phyloP scores from a whole-genome alignment of 2,888 invertebrate species.

The Melanchra persicariae region DNA sequence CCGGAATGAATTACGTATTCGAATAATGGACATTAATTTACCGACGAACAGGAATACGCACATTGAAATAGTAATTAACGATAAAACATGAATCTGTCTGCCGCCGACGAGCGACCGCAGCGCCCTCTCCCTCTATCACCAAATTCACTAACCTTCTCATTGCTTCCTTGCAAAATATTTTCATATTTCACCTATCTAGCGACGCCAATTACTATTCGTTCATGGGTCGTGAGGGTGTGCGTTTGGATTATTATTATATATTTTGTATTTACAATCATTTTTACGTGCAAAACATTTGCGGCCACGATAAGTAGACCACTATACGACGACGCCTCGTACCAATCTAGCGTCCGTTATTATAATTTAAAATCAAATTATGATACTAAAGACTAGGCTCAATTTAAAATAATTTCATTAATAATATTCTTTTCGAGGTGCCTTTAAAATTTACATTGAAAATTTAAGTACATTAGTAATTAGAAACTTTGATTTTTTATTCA shows the following conservation, averaged over 20 bases:
- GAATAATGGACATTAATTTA: constrained; percentile 81
- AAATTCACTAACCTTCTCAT: constrained; percentile 90
- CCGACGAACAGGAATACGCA: constrained; percentile 80
- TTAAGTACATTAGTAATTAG: constrained; percentile 90
- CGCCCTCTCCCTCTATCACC: constrained; percentile 79
- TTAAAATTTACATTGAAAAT: constrained; percentile 89
- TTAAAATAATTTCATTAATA: constrained; percentile 85
- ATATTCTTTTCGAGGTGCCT: constrained; percentile 86
- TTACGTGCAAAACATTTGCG: constrained; percentile 52
- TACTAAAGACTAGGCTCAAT: constrained; percentile 89
- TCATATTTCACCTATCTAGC: constrained; percentile 80
- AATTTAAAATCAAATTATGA: constrained; percentile 85
- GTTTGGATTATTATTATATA: constrained; percentile 71
- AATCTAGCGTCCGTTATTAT: constrained; percentile 74
- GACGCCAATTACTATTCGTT: constrained; percentile 71
- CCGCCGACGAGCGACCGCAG: constrained; percentile 67
- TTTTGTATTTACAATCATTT: constrained; percentile 74
- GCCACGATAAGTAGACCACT: constrained; percentile 41
- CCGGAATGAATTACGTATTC: constrained; percentile 81
- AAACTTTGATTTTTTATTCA: constrained; percentile 89
- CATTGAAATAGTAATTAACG: constrained; percentile 80
- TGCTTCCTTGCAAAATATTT: constrained; percentile 82
- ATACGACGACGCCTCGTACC: constrained; percentile 63
- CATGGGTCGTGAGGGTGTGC: constrained; percentile 80
- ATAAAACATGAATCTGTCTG: constrained; percentile 72